phyloP scores from a whole-genome alignment of 2,888 invertebrate species.

The Drosophila macrospina region DNA sequence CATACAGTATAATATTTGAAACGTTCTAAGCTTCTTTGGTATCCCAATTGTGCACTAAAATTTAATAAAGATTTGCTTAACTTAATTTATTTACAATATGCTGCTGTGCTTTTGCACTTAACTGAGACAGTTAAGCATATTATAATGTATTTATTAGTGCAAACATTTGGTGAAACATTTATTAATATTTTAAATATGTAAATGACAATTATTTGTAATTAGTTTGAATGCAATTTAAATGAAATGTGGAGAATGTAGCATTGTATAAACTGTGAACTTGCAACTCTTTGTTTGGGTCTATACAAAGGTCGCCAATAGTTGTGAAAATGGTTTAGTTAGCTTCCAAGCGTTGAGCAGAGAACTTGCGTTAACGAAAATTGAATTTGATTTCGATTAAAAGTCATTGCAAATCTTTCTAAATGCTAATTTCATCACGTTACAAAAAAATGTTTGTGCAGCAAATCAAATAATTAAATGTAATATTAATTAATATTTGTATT shows the following conservation, averaged over 20 bases:
- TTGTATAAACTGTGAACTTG: conserved; percentile 23
- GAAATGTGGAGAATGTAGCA: not conserved
- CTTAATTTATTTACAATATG: too few relatives aligned
- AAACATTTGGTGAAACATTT: too few relatives aligned
- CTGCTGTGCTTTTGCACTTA: too few relatives aligned
- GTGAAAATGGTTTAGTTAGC: conserved; percentile 22
- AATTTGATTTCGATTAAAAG: not conserved
- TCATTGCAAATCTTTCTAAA: not conserved
- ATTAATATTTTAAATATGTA: not conserved
- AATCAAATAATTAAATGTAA: not conserved
- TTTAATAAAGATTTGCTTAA: too few relatives aligned
- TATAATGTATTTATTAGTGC: too few relatives aligned
- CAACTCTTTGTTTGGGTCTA: conserved; percentile 16
- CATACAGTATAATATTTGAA: too few relatives aligned
- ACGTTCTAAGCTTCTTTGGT: too few relatives aligned
- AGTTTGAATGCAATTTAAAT: too few relatives aligned
- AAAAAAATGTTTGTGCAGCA: conserved; percentile 4
- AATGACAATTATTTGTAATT: too few relatives aligned
- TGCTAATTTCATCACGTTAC: conserved; percentile 6
- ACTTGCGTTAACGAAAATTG: conserved; percentile 15
- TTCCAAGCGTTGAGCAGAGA: conserved; percentile 17
- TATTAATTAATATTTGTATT: not conserved
- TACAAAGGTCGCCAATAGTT: conserved; percentile 11
- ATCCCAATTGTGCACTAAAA: too few relatives aligned
- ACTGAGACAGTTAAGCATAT: too few relatives aligned